Percentiles rank a stretch among this genome's conserved stretches.
phyloP scores from a whole-genome alignment of 2,888 invertebrate genomes.

The Brachylomia viminalis region DNA sequence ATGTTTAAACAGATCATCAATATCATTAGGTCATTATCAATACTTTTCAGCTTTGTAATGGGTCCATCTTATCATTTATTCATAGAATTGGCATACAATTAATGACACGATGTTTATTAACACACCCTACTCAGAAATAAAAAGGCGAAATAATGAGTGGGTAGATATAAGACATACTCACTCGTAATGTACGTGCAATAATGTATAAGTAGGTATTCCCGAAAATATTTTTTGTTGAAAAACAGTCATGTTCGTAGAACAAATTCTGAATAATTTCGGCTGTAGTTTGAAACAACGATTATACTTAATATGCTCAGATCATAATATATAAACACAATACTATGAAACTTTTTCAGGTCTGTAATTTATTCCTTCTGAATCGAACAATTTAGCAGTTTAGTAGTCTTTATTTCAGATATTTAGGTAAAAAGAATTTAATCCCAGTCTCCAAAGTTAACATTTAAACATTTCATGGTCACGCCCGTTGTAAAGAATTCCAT shows the following conservation, averaged over 20 bases:
- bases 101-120: slow-evolving; percentile 48
- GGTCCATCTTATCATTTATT: slow-evolving; percentile 40
- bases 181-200: not conserved
- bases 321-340: too few species aligned
- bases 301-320: too few species aligned
- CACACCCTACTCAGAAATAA: slow-evolving; percentile 51
- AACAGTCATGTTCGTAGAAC: slow-evolving; percentile 12
- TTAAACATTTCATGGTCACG: slow-evolving; percentile 49
- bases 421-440: slow-evolving; percentile 7
- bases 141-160: slow-evolving; percentile 42
- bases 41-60: slow-evolving; percentile 16
- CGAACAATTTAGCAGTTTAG: not conserved
- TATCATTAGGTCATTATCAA: not conserved
- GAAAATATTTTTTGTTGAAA: not conserved
- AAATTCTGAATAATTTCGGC: slow-evolving; percentile 2
- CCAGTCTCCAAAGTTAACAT: slow-evolving; percentile 8
- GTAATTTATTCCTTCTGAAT: not conserved
- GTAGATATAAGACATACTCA: not conserved
- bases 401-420: not conserved
- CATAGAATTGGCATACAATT: slow-evolving; percentile 42
- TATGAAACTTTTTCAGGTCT: not conserved
- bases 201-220: not conserved
- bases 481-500: slow-evolving; percentile 56
- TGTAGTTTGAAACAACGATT: not conserved
- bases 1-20: not conserved